Base-by-base conservation (phyloP, 2,113 vertebrate genomes). In the Oxygymnocypris stewartii region DNA sequence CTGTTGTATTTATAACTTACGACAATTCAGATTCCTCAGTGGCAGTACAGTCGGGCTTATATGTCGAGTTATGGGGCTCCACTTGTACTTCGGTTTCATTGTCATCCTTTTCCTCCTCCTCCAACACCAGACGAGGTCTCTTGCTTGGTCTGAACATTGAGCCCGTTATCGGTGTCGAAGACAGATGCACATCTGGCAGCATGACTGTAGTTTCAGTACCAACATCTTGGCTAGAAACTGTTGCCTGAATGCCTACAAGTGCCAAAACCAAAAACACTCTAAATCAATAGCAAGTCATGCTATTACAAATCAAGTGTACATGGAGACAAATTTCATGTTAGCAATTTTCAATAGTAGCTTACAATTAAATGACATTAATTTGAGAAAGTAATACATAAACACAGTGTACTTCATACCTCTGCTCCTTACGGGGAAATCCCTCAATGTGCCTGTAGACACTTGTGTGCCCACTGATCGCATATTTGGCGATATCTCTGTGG, bases 11-110 rank as follows among this genome's bases (percentile, higher is more conserved):
- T 74, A 44, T 9, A 75, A 75, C 23, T 75, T 47, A 75, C 73
- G 2, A 47, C 73, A 75, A 75, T 75, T 75, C 73, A 14, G 37
- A 75, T 75, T 75, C 73, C 40, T 75, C 20, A 25, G 73, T 75
- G 40, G 13, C 20, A 47, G 40, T 49, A 49, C 11, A 13, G 20
- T 75, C 40, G 1, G 73, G 40, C 4, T n/a, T 20, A 47, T 23
- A 75, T 12, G 73, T 75, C 2, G 40, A 47, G 23, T 75, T 40
- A 75, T 47, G 23, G 23, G 37, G 18, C 4, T 75, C 73, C n/a
- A 44, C 42, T 11, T 28, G 11, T 28, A 74, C 10, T 10, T 74
- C 40, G 12, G 73, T 44, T 44, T 75, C 73, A 12, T 20, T 44
- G 8, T 75, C 16, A 44, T 44, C 69, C 18, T 73, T 18, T 42